phyloP scores from a whole-genome alignment of 2,888 invertebrate genomes.

The Drosophila subquinaria region DNA sequence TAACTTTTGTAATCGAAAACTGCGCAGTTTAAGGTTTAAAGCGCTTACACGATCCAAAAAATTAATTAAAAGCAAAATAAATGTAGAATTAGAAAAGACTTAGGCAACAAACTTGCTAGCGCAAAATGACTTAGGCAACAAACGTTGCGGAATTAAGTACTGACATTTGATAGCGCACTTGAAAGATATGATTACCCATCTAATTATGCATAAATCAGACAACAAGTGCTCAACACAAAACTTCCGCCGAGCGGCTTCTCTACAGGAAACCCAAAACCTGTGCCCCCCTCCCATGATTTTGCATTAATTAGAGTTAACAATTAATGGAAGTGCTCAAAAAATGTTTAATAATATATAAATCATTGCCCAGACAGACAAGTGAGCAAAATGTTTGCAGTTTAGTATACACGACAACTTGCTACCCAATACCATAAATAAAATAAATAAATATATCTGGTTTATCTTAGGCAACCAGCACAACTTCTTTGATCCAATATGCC shows the following conservation, averaged over 20 bases:
- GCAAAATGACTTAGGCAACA: constrained; percentile 51
- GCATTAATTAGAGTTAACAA: constrained; percentile 67
- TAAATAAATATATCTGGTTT: constrained; percentile 34
- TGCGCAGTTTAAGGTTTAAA: constrained; percentile 62
- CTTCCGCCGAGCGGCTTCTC: constrained; percentile 64
- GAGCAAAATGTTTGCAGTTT: constrained; percentile 6
- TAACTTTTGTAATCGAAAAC: constrained; percentile 64
- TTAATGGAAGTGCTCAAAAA: constrained; percentile 64
- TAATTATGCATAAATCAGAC: constrained; percentile 68
- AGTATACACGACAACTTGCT: constrained; percentile 38
- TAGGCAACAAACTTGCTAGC: constrained; percentile 46
- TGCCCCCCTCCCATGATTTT: constrained; percentile 36
- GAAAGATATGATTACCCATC: constrained; percentile 56
- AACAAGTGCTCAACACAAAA: constrained; percentile 61
- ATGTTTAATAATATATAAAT: constrained; percentile 60
- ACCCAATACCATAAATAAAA: constrained; percentile 47
- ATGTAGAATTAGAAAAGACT: neutral
- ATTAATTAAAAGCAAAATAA: neutral
- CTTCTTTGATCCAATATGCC: constrained; percentile 11
- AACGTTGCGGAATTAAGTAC: constrained; percentile 57
- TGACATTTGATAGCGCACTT: constrained; percentile 65
- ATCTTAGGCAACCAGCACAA: constrained; percentile 18
- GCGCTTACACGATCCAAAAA: constrained; percentile 58
- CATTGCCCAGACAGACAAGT: constrained; percentile 31
- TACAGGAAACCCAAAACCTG: constrained; percentile 68